A percentile compares a stretch with the other conserved stretches of the same genome.
Conservation (phyloP, 2,113 vertebrate species). For the Lepus timidus region DNA sequence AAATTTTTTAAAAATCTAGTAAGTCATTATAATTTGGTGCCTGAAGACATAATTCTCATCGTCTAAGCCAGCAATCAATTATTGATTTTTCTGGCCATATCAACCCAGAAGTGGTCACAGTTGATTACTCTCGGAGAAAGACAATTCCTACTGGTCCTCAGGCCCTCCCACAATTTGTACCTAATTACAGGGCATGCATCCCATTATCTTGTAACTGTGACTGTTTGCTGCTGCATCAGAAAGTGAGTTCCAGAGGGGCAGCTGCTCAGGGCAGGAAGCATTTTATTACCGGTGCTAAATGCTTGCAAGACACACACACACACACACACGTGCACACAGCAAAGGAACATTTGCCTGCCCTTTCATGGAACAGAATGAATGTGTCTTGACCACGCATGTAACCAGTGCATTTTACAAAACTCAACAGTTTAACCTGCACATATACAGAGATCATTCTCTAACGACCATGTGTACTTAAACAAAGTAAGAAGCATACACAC, state of each 20-base stretch:
- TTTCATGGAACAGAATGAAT: neutral
- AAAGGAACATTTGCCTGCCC: neutral
- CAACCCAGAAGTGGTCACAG: neutral
- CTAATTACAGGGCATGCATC: neutral
- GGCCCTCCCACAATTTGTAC: neutral
- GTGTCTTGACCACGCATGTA: neutral
- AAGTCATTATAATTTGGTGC: conserved; percentile 46
- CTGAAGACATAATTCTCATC: conserved; percentile 55
- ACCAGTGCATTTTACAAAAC: conserved; percentile 30
- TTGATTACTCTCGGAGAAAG: neutral
- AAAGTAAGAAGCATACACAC: neutral
- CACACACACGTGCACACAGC: neutral
- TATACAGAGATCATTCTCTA: conserved; percentile 38
- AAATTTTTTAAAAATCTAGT: neutral
- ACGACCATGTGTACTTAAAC: neutral
- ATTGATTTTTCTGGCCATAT: conserved; percentile 56
- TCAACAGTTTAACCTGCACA: neutral
- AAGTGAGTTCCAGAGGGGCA: neutral
- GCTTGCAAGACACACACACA: neutral
- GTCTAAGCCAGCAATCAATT: conserved; percentile 45
- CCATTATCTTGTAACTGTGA: neutral
- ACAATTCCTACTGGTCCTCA: neutral
- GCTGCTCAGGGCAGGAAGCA: neutral
- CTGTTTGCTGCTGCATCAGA: neutral
- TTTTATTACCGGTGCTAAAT: neutral